Percentiles rank a stretch among this genome's conserved stretches.
Evolutionary conservation across 2,113 vertebrate genomes (phyloP).

Genomic region (Gallinago jamesoni): DNA sequence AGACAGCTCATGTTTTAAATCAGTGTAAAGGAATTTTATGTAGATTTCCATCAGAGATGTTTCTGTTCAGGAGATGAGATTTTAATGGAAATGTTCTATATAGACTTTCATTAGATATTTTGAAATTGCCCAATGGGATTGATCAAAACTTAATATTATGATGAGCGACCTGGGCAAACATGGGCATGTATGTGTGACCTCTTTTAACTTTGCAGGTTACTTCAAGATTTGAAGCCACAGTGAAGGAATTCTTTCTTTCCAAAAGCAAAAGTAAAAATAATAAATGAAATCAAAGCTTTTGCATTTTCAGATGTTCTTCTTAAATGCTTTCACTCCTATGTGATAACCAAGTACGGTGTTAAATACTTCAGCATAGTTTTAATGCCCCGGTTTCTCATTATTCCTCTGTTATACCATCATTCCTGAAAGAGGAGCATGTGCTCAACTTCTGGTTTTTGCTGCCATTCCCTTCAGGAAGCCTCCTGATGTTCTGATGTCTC

Average conservation of each 20-base stretch:
- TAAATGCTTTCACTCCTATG: background rate
- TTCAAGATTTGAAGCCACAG: background rate
- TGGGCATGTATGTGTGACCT: background rate
- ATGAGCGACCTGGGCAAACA: fast-evolving
- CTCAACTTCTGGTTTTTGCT: background rate
- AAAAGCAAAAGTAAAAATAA: background rate
- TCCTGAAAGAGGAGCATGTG: background rate
- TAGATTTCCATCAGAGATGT: background rate
- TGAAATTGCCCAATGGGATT: background rate
- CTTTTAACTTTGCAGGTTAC: background rate
- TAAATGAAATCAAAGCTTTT: background rate
- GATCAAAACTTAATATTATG: background rate
- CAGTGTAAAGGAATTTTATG: background rate
- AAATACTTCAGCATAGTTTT: background rate
- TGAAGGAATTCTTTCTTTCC: background rate
- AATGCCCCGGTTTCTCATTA: background rate
- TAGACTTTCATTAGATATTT: background rate
- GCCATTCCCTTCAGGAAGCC: background rate
- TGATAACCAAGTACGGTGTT: background rate
- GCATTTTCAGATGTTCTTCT: background rate
- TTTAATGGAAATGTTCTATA: background rate
- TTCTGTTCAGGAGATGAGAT: background rate
- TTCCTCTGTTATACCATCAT: background rate
- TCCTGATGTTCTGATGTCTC: background rate
- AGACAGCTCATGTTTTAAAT: background rate